phyloP scores from a whole-genome alignment of 2,797 vertebrate species.

The Anabacerthia variegaticeps region DNA sequence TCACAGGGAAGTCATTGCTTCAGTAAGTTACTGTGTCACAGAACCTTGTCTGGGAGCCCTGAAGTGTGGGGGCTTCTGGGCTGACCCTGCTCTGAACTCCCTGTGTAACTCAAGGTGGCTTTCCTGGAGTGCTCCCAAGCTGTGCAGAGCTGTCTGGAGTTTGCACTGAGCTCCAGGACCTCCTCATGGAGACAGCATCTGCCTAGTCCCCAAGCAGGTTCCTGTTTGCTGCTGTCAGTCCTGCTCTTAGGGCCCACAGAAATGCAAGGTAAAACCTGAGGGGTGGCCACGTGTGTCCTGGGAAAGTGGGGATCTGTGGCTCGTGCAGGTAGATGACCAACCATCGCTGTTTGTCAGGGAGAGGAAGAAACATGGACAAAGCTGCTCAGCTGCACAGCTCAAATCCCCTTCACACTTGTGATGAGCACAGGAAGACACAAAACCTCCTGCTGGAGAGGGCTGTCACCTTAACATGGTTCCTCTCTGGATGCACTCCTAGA shows the following conservation, averaged over 20 bases:
- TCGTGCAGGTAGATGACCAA: neutral
- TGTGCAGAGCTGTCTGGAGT: neutral
- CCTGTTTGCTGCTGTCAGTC: neutral
- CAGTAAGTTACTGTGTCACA: neutral
- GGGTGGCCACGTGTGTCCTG: accelerated
- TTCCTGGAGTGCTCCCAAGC: neutral
- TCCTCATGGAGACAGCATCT: neutral
- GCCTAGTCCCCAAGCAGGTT: neutral
- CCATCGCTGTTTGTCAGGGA: accelerated
- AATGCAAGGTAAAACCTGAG: neutral
- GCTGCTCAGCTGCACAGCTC: neutral
- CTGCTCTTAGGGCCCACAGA: accelerated
- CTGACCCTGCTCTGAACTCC: neutral
- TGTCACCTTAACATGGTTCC: accelerated
- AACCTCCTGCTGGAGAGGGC: neutral
- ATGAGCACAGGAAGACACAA: neutral
- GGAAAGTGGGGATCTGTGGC: neutral
- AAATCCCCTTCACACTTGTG: neutral
- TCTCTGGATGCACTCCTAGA: neutral
- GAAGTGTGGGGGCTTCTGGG: neutral
- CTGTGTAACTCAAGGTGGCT: neutral
- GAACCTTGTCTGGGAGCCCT: accelerated
- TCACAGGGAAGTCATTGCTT: neutral
- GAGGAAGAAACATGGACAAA: neutral
- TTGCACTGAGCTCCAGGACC: neutral